Percentiles rank a stretch among this genome's conserved stretches.
These are phyloP conservation scores for Apomyelois bistriatella DNA, from an alignment of 2,888 invertebrate genomes.

Conservation along the genomic window DNA sequence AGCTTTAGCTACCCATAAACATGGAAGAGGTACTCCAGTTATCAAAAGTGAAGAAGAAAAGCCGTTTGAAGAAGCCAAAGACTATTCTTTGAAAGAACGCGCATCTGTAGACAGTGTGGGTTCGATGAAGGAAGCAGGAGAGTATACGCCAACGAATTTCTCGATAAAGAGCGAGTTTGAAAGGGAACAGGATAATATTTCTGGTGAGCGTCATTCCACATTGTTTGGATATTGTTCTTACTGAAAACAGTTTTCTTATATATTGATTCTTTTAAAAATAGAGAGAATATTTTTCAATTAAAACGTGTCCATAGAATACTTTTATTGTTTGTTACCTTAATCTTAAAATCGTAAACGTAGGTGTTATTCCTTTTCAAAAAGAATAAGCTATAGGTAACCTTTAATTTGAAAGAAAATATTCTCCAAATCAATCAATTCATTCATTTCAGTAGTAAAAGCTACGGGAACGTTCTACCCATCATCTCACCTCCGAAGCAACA, in stretches of 20 bases:
- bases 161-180: constrained; percentile 74
- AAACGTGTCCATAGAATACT: too few relatives aligned
- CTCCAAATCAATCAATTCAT: constrained; percentile 16
- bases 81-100: constrained; percentile 73
- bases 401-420: too few relatives aligned
- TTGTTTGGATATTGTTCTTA: too few relatives aligned
- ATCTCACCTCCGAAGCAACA: constrained; percentile 80
- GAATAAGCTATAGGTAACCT: too few relatives aligned
- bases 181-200: constrained; percentile 69
- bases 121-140: constrained; percentile 58
- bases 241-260: too few relatives aligned
- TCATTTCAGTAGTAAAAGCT: constrained; percentile 93
- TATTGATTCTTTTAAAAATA: too few relatives aligned
- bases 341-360: too few relatives aligned
- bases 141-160: constrained; percentile 63
- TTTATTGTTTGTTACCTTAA: too few relatives aligned
- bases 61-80: constrained; percentile 71
- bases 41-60: constrained; percentile 68
- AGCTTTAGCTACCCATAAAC: constrained; percentile 71
- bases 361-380: too few relatives aligned
- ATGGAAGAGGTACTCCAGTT: constrained; percentile 67
- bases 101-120: constrained; percentile 65
- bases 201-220: constrained; percentile 62
- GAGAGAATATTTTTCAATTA: too few relatives aligned
- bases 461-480: constrained; percentile 95